Evolutionary conservation across 2,113 vertebrate genomes (phyloP), one percentile per base, ranked within the genome.

Genomic region (Centropristis striata): DNA sequence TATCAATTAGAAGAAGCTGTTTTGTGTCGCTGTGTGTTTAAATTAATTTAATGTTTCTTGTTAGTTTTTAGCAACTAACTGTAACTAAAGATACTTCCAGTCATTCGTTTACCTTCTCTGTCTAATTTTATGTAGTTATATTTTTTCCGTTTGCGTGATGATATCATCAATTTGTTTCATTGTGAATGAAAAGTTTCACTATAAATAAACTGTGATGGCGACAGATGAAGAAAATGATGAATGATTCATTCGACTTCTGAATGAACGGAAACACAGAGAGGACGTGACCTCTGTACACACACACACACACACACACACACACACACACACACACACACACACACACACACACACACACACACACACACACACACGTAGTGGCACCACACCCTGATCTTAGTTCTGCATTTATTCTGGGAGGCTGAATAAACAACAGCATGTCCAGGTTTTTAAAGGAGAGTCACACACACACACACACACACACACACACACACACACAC

Each of bases 301-400:
- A 47, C 58, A 66, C 47, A 28, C 27, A 58, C 63, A 67, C 51
- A 58, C 61, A 57, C 50, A 20, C 9, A 14, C 69, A 41, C 50
- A 37, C 54, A 57, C 27, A 54, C 51, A 54, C 54, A 32, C 32
- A 47, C 50, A 37, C 49, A 20, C 15, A 14, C 36, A 59, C 41
- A 50, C 65, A 53, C 55, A 66, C 14, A 27, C 51, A 32, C 51
- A 37, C 25, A 50, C 20, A 42, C 4, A 4, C 55, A 64, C 1
- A 8, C 14, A 71, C 51, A 13, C 46, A 63, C 71, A 63, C 58
- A 63, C 58, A 42, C 46, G 11, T 4, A 5, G 10, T 8, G 28
- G 21, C 8, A 13, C 54, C 65, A 44, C 42, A 4, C 78, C 78
- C 78, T 39, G 2, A 3, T 0, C 1, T n/a, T 59, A 16, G 42